Evolutionary conservation across 2,888 invertebrate species (phyloP), one percentile per base, ranked within the genome.

Genomic region (Lycophotia porphyrea): DNA sequence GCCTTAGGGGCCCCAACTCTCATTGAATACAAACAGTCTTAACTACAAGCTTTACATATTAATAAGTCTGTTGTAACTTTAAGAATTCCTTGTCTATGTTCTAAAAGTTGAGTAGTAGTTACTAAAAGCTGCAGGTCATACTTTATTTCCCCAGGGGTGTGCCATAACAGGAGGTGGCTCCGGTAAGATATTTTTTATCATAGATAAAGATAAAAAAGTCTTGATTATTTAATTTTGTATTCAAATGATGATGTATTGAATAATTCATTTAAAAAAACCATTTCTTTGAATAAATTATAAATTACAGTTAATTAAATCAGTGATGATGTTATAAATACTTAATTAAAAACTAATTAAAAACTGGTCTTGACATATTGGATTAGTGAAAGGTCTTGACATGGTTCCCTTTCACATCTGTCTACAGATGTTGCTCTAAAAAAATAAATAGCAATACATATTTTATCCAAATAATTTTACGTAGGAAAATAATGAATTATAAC

Each of bases 351-450:
- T 8, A 11, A 24, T 27, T 36, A 15, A 11, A 31, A n/a, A 27
- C 11, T 74, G 34, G 27, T 74, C 42, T 75, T 75, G 70, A 71
- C 70, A 65, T 36, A 8, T 18, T 66, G 74, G 13, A 27, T 21
- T 77, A 76, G 86, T 86, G 77, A 86, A 86, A 74, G 84, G 80
- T 27, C 7, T n/a, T 1, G 7, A 61, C 49, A 61, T 27, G 24
- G 73, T 58, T 21, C 69, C 63, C 64, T 74, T 76, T 76, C 34
- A 70, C 27, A 66, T 58, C 24, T 49, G 21, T 58, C 58, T 74
- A 69, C n/a, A 70, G 18, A 21, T 61, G 52, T 52, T 58, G n/a
- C 8, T 70, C n/a, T 69, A 58, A 39, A 39, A 49, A 55, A 36
- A 42, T 58, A 66, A 3, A 60, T n/a, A 34, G 44, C 5, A 61